phyloP scores from a whole-genome alignment of 2,113 vertebrate species.

The Campylomormyrus tamandua region DNA sequence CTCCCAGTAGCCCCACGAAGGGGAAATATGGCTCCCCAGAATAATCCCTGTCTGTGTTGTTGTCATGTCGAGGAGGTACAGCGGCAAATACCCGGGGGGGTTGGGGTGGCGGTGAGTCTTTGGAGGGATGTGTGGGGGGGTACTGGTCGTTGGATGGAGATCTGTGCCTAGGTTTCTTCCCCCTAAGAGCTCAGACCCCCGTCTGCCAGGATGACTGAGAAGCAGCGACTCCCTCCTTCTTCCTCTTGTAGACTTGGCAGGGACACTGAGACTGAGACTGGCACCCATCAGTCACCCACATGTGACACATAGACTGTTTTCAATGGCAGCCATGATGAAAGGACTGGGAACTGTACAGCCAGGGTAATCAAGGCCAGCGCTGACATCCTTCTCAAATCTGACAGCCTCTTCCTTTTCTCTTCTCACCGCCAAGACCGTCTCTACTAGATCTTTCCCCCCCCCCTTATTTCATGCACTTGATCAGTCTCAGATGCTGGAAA shows the following conservation, averaged over 20 bases:
- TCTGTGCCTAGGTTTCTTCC: slow-evolving; percentile 29
- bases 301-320: slow-evolving; percentile 61
- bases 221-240: neutral
- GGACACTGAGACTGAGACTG: slow-evolving; percentile 53
- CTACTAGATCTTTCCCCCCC: slow-evolving; percentile 36
- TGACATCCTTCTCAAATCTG: slow-evolving; percentile 82
- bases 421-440: slow-evolving; percentile 73
- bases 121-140: slow-evolving; percentile 1
- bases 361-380: slow-evolving; percentile 73
- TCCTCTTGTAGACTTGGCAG: slow-evolving; percentile 33
- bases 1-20: slow-evolving; percentile 11
- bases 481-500: slow-evolving; percentile 88
- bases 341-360: slow-evolving; percentile 68
- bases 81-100: slow-evolving; percentile 9
- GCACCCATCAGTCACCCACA: slow-evolving; percentile 70
- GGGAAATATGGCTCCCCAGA: slow-evolving; percentile 21
- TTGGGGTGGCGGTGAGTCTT: slow-evolving; percentile 26
- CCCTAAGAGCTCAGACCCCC: neutral
- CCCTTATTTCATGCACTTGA: slow-evolving; percentile 66
- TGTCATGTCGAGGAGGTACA: slow-evolving; percentile 13
- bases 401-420: slow-evolving; percentile 81
- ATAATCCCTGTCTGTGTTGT: slow-evolving; percentile 31
- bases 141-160: neutral
- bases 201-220: slow-evolving; percentile 10
- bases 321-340: slow-evolving; percentile 73